Base-by-base conservation (phyloP, 1,140 invertebrate genomes). In the Phymastichus coffea region DNA sequence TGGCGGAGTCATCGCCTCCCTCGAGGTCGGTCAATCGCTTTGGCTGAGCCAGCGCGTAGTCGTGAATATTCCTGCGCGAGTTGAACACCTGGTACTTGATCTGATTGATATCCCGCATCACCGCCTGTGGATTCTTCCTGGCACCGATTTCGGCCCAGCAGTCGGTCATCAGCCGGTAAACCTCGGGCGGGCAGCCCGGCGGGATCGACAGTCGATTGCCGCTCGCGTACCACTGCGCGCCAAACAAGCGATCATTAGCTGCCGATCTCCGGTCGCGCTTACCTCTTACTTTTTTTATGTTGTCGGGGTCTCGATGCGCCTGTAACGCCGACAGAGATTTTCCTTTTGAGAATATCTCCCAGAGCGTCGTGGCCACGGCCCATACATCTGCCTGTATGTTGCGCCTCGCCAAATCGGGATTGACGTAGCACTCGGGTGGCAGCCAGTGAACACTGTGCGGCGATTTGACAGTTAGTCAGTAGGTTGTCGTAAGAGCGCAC, bases 341-440 rank as follows among this genome's bases (percentile, higher is more conserved):
- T 26, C 91, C 92, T 68, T 84, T 87, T 0, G 89, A 88, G 80
- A 95, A 96, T 61, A 96, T 90, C 78, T 95, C 89, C 90, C 92
- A 95, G 9, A 94, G 69, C 10, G 92, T 94, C 15, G 93, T 95
- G 2, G 89, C 91, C 67, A 92, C 87, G 14, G 93, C 91, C 92
- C 92, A 96, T 19, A 94, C 84, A 70, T 96, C 93, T 23, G 89
- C 87, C 22, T 84, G 79, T 0, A 82, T 78, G 41, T 85, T 87
- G 22, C 77, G 79, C 63, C 83, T 84, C 19, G 87, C 88, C 41
- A 81, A 78, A 64, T 86, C 83, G 64, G 87, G 81, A 74, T 90
- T 87, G 0, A 77, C 69, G 71, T 90, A 88, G 70, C 86, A 90
- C 74, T 94, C 91, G 2, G 87, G 84, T 1, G 93, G 91, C 66